Evolutionary conservation across 2,888 invertebrate genomes (phyloP), one percentile per base, ranked within the genome.

Genomic region (Periphyllus acericola): DNA sequence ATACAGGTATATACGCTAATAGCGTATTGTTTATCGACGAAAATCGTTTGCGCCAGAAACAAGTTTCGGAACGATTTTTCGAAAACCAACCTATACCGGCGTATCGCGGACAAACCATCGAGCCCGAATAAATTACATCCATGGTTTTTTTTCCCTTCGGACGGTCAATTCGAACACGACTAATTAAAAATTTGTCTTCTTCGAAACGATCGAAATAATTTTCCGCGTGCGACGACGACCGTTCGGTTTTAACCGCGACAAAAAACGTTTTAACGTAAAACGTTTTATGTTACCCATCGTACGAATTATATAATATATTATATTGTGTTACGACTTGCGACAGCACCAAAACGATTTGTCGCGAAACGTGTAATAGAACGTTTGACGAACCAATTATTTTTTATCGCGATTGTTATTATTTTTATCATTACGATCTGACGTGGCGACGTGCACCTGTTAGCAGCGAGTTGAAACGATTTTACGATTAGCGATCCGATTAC

Each of bases 171-270:
- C 8, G n/a, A n/a, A 80, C 40, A 66, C n/a, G n/a, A 66, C 80
- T 80, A 80, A 80, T 80, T 80, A 66, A 66, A 40, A 25, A 40
- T 80, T 36, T 80, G 80, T 66, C 36, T 17, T 80, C n/a, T 79
- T 36, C 25, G n/a, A 36, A 29, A 8, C 29, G 3, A 29, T 9
- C 68, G 32, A 29, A 8, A 29, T 3, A 71, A 8, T 29, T 71
- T 14, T n/a, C 32, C n/a, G 32, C 68, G 29, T 46, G 14, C 2
- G 11, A 46, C 46, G 14, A 14, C 14, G 46, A 46, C 29, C 9
- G 8, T n/a, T n/a, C 8, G 68, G 68, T 68, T 68, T 68, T 68
- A 1, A 71, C 29, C 8, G 29, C 4, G 68, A 68, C 60, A 17
- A 21, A 17, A 60, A 6, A 60, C 46, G n/a, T n/a, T n/a, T n/a